phyloP scores from a whole-genome alignment of 1,140 invertebrate species.

The Macrosteles quadrilineatus region DNA sequence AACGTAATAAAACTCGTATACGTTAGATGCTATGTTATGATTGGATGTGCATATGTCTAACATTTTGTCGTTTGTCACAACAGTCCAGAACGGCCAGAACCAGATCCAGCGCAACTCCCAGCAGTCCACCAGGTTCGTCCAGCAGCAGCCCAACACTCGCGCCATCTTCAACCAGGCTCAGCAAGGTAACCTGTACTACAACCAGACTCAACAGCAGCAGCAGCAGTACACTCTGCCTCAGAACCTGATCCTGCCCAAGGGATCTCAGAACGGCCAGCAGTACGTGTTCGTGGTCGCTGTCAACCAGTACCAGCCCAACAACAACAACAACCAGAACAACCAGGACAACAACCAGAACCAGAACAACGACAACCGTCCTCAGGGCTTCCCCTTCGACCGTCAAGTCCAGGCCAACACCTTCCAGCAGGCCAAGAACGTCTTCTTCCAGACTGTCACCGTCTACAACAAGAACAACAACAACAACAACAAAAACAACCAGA shows the following conservation, averaged over 20 bases:
- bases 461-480: constrained; percentile 20
- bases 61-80: too few relatives aligned
- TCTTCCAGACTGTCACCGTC: constrained; percentile 31
- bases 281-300: constrained; percentile 61
- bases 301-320: constrained; percentile 46
- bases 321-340: neutral
- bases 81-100: constrained; percentile 27
- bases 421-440: constrained; percentile 36
- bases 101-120: constrained; percentile 26
- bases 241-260: constrained; percentile 61
- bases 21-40: neutral
- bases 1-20: neutral
- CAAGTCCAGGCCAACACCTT: constrained; percentile 31
- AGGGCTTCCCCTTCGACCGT: constrained; percentile 40
- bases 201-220: constrained; percentile 14
- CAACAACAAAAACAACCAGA: neutral
- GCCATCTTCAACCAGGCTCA: constrained; percentile 61
- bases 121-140: constrained; percentile 16
- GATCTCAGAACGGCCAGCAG: constrained; percentile 60
- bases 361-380: constrained; percentile 31
- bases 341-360: constrained; percentile 29
- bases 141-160: constrained; percentile 37
- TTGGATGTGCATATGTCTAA: too few relatives aligned
- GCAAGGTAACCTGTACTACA: constrained; percentile 44
- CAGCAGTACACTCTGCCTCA: constrained; percentile 56